phyloP scores from a whole-genome alignment of 1,140 invertebrate species.

The Hyles vespertilio region DNA sequence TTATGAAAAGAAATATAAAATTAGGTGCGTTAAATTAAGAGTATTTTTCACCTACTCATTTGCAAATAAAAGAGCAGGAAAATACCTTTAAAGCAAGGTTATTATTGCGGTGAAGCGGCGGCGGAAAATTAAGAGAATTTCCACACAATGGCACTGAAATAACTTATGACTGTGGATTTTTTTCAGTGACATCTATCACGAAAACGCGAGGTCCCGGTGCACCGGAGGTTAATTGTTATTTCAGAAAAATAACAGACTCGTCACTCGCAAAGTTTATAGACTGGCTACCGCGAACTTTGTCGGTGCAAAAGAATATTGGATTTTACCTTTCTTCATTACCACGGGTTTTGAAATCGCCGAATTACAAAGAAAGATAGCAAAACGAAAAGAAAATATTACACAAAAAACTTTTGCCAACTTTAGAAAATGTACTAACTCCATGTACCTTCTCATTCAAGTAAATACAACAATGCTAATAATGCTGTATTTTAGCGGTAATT shows the following conservation, averaged over 20 bases:
- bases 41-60: background rate
- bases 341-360: constrained; percentile 3
- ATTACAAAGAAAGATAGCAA: background rate
- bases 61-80: constrained; percentile 30
- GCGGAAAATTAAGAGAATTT: constrained; percentile 49
- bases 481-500: too few species aligned
- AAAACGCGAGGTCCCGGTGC: constrained; percentile 17
- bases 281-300: background rate
- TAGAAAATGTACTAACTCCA: background rate
- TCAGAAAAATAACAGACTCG: constrained; percentile 12
- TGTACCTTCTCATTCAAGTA: too few species aligned
- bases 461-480: too few species aligned
- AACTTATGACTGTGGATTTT: constrained; percentile 19
- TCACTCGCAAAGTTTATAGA: constrained; percentile 5
- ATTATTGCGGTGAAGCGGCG: constrained; percentile 37
- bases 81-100: constrained; percentile 38
- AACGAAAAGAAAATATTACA: too few species aligned
- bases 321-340: constrained; percentile 5
- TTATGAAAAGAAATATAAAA: too few species aligned
- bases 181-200: constrained; percentile 28
- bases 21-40: background rate
- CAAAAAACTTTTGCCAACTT: background rate
- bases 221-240: constrained; percentile 25
- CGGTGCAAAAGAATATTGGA: background rate
- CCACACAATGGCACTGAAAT: constrained; percentile 37